Percentiles rank a stretch among this genome's conserved stretches.
phyloP scores from a whole-genome alignment of 1,140 invertebrate genomes.

The Euwallacea similis region DNA sequence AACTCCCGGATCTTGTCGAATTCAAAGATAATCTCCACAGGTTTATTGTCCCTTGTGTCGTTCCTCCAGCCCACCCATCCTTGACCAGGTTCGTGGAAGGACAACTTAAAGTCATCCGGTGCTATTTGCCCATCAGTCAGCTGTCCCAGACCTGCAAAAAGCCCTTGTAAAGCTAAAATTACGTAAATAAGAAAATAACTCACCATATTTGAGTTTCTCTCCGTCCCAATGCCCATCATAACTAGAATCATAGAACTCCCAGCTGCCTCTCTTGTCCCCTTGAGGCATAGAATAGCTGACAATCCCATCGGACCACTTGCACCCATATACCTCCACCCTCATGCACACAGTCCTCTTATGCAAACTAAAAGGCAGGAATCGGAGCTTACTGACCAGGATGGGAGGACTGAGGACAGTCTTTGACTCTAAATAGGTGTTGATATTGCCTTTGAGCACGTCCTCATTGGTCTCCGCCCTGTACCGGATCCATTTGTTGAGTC shows the following conservation, averaged over 20 bases:
- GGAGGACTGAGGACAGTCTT: conserved; percentile 72
- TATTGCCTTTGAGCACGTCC: conserved; percentile 78
- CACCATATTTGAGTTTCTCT: conserved; percentile 63
- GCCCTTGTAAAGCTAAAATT: background rate
- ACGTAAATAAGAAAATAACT: background rate
- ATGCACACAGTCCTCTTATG: conserved; percentile 77
- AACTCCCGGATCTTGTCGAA: conserved; percentile 89
- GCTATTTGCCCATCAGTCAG: conserved; percentile 69
- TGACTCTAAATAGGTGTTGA: conserved; percentile 80
- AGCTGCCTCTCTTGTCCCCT: conserved; percentile 73
- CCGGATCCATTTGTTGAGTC: conserved; percentile 71
- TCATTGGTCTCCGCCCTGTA: conserved; percentile 72
- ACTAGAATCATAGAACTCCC: conserved; percentile 75
- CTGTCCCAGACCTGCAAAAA: conserved; percentile 68
- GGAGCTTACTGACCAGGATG: conserved; percentile 71
- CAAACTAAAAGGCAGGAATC: conserved; percentile 74
- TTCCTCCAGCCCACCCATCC: conserved; percentile 93
- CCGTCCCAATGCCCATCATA: conserved; percentile 70
- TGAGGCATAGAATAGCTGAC: conserved; percentile 82
- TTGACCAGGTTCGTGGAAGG: conserved; percentile 65
- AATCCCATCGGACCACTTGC: conserved; percentile 73
- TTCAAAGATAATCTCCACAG: conserved; percentile 79
- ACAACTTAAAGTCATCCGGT: conserved; percentile 71
- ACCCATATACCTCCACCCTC: conserved; percentile 77
- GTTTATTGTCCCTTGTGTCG: conserved; percentile 67